Percentiles rank a stretch among this genome's conserved stretches.
Evolutionary conservation across 2,797 vertebrate species (phyloP).

Genomic region (Myripristis jacobus): DNA sequence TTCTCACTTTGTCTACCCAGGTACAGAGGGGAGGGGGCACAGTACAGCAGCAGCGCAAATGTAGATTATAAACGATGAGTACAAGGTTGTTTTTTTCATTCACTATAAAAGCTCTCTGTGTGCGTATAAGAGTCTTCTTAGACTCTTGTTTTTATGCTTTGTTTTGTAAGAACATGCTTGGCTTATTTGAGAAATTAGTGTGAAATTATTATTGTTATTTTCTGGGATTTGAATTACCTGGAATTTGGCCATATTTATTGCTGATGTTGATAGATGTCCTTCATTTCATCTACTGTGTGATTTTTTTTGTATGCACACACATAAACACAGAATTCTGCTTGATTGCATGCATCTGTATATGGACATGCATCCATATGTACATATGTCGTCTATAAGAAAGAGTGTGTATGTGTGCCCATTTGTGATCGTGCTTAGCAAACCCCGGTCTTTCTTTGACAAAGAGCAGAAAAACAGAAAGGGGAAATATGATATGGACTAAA

Average conservation of each 20-base stretch:
- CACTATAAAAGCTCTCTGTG: background rate
- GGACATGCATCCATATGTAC: constrained; percentile 20
- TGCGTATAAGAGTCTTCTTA: background rate
- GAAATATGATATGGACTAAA: background rate
- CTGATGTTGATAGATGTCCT: no score
- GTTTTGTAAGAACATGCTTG: background rate
- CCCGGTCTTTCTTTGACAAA: background rate
- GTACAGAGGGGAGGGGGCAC: background rate
- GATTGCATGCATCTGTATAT: constrained; percentile 15
- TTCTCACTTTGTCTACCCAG: background rate
- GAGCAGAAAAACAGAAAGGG: background rate
- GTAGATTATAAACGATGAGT: background rate
- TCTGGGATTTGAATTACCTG: background rate
- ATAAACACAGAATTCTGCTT: background rate
- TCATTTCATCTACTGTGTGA: no score
- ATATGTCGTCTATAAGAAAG: constrained; percentile 37
- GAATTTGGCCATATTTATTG: background rate
- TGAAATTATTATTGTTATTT: background rate
- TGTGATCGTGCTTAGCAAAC: background rate
- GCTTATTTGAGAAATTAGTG: background rate
- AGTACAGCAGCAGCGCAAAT: background rate
- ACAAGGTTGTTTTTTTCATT: background rate
- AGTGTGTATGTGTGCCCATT: background rate
- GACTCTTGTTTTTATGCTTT: no score
- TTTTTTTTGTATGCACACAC: constrained; percentile 15